Evolutionary conservation across 2,113 vertebrate genomes (phyloP).

Genomic region (Rhineura floridana): DNA sequence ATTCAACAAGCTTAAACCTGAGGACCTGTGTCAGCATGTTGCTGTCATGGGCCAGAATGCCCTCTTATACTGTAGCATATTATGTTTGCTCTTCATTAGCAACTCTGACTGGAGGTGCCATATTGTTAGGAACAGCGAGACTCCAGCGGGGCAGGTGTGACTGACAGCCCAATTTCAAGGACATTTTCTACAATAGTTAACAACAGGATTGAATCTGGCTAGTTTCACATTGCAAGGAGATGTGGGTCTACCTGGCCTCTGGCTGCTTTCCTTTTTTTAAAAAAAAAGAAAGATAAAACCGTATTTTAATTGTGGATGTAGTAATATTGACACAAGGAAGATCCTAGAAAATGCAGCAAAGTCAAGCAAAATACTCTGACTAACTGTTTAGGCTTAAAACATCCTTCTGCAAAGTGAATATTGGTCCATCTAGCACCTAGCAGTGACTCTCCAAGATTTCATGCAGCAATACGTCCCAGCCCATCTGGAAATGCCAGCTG

Average conservation of each 20-base stretch:
- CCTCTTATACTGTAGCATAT: not conserved
- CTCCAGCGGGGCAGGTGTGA: not conserved
- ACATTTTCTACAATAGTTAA: not conserved
- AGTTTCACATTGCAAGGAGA: not conserved
- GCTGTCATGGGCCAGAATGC: not conserved
- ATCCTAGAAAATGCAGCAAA: not conserved
- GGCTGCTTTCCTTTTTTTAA: not conserved
- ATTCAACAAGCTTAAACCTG: not conserved
- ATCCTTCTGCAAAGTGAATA: not conserved
- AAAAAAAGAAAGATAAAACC: too few relatives aligned
- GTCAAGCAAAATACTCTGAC: not conserved
- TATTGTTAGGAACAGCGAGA: not conserved
- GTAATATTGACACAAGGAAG: not conserved
- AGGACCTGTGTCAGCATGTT: not conserved
- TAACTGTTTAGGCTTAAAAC: not conserved
- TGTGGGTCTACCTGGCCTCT: not conserved
- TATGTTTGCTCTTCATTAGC: accelerated
- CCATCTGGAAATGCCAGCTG: not conserved
- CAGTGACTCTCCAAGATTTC: not conserved
- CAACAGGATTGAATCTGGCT: not conserved
- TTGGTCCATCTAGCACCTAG: not conserved
- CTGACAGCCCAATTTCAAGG: not conserved
- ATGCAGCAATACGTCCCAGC: not conserved
- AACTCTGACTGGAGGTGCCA: accelerated
- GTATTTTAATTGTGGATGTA: not conserved